Evolutionary conservation across 1,140 invertebrate species (phyloP), one percentile per base, ranked within the genome.

Genomic region (Penaeus japonicus): DNA sequence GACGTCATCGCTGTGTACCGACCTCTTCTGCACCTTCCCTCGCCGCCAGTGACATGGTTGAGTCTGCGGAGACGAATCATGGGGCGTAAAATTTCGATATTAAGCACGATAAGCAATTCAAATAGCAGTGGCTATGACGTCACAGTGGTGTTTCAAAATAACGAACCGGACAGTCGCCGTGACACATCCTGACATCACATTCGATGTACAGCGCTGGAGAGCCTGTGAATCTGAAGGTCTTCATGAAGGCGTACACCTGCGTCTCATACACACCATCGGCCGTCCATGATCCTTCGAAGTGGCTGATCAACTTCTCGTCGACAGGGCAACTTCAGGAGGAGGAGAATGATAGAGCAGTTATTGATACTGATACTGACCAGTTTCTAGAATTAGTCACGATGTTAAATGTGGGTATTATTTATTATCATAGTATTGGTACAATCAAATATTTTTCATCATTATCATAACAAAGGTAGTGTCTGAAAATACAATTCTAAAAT

Each of bases 151-250:
- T n/a, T n/a, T n/a, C 22, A n/a, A 15, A 7, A 27, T 84, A 83
- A 94, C 94, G 95, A 93, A 98, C 97, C 89, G 97, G 97, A 94
- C 97, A 98, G 91, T 96, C 94, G 84, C 97, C 97, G 92, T 98
- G 97, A 92, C 97, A 98, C 97, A 98, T 98, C 85, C 97, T 94
- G 54, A 98, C 97, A 92, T 98, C 97, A 91, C 97, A 98, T 93
- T 98, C 97, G 87, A 98, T 97, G 93, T 98, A 98, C 0, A 98
- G 94, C 5, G 97, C 97, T 2, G 97, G 97, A 0, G 97, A 98
- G 15, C 97, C 97, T 0, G 97, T 98, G 92, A 98, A 98, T 88
- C 97, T 94, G 92, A 98, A 98, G 4, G 97, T 98, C 93, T 98
- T 98, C 96, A 98, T 97, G 91, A 98, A 98, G 1, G 97, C 97